Conservation (phyloP, 2,888 invertebrate genomes). For the Tinea semifulvella region DNA sequence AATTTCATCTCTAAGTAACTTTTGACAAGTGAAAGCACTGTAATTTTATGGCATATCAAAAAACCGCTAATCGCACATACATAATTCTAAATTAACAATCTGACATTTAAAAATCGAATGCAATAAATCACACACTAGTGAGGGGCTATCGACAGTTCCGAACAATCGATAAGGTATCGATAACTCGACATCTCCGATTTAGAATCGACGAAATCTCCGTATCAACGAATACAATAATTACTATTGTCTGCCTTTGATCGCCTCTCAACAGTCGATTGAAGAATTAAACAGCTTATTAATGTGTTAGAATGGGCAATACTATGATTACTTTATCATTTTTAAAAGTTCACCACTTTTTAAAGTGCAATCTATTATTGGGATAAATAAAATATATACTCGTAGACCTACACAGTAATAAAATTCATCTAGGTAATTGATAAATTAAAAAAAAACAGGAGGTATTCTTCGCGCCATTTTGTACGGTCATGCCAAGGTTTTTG, state of each 20-base stretch:
- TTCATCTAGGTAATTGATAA: no score
- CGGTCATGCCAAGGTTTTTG: no score
- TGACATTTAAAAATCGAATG: slow-evolving; percentile 3
- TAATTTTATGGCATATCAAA: neutral
- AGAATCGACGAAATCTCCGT: slow-evolving; percentile 18
- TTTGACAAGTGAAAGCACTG: neutral
- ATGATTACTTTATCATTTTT: no score
- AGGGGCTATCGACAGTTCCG: neutral
- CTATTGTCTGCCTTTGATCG: slow-evolving; percentile 33
- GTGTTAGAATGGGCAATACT: neutral
- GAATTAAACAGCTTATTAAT: slow-evolving; percentile 16
- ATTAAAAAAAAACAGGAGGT: no score
- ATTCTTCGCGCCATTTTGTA: no score
- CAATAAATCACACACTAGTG: slow-evolving; percentile 8
- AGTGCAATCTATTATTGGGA: no score
- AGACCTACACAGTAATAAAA: no score
- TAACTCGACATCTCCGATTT: slow-evolving; percentile 24
- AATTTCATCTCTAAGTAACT: no score
- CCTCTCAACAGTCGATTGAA: slow-evolving; percentile 27
- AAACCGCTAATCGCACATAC: neutral
- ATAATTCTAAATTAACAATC: neutral
- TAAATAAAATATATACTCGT: no score
- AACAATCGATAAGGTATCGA: slow-evolving; percentile 21
- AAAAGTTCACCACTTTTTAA: no score
- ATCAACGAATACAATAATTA: slow-evolving; percentile 34